A percentile compares a stretch with the other conserved stretches of the same genome.
phyloP scores from a whole-genome alignment of 2,888 invertebrate species.

The Trichogramma dendrolimi region DNA sequence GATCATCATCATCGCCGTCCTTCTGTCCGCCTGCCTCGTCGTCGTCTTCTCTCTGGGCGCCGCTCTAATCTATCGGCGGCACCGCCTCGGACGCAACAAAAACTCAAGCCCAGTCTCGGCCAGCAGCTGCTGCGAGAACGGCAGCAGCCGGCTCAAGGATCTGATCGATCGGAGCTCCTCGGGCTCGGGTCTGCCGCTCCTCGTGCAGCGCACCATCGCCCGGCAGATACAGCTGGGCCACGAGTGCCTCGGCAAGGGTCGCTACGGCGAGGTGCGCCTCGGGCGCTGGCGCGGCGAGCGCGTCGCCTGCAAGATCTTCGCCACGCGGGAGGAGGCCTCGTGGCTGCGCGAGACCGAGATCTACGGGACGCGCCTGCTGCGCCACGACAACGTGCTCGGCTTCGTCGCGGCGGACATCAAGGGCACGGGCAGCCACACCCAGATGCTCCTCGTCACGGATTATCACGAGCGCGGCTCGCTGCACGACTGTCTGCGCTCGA shows the following conservation, averaged over 20 bases:
- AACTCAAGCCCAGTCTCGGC: conserved; percentile 44
- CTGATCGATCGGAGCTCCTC: conserved; percentile 82
- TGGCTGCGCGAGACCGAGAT: conserved; percentile 92
- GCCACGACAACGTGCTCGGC: conserved; percentile 90
- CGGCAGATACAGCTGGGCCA: conserved; percentile 79
- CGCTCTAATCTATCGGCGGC: conserved; percentile 63
- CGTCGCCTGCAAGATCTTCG: conserved; percentile 94
- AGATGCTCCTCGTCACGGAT: conserved; percentile 89
- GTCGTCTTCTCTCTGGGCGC: conserved; percentile 65
- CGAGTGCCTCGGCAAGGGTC: conserved; percentile 80
- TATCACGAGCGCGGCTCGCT: conserved; percentile 89
- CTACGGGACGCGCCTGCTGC: conserved; percentile 82
- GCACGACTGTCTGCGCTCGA: conserved; percentile 81
- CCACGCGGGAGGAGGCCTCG: conserved; percentile 88
- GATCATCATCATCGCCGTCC: conserved; percentile 64
- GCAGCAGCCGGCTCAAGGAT: conserved; percentile 56
- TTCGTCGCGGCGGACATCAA: conserved; percentile 95
- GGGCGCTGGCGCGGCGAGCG: conserved; percentile 90
- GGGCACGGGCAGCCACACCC: conserved; percentile 72
- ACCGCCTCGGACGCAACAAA: conserved; percentile 52
- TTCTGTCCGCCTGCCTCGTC: conserved; percentile 66
- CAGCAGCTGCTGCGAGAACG: conserved; percentile 24
- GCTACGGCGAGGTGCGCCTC: conserved; percentile 95
- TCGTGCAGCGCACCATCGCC: conserved; percentile 88
- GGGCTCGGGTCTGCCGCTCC: conserved; percentile 70